These are phyloP conservation scores for Athalia cordata DNA, from an alignment of 2,888 invertebrate genomes.

Conservation along the genomic window DNA sequence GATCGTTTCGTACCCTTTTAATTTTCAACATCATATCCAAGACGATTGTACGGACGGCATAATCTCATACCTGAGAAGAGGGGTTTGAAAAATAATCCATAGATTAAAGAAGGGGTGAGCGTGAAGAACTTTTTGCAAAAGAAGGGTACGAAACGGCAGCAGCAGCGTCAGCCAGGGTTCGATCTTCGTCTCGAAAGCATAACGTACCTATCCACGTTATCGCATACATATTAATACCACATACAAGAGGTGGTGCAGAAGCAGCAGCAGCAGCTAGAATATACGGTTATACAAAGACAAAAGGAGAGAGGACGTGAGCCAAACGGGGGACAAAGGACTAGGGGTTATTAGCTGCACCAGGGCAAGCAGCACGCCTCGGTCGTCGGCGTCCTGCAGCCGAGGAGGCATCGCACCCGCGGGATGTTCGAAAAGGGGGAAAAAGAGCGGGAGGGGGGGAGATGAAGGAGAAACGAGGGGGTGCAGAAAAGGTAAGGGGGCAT, in stretches of 20 bases:
- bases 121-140: too few species aligned
- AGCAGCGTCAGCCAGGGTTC: too few species aligned
- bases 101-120: too few species aligned
- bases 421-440: conserved; percentile 30
- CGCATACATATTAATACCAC: background rate
- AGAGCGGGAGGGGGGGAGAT: conserved; percentile 25
- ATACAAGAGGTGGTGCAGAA: too few species aligned
- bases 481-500: conserved; percentile 40
- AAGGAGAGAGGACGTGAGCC: conserved; percentile 23
- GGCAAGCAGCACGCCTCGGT: conserved; percentile 19
- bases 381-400: conserved; percentile 36
- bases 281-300: conserved; percentile 23
- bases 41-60: too few species aligned
- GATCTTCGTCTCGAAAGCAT: too few species aligned
- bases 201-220: background rate
- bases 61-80: too few species aligned
- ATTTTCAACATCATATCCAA: too few species aligned
- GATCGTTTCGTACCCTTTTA: too few species aligned
- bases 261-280: background rate
- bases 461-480: conserved; percentile 45
- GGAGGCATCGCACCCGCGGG: conserved; percentile 19
- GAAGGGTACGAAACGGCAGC: too few species aligned
- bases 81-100: too few species aligned
- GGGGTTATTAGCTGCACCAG: conserved; percentile 41
- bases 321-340: conserved; percentile 36